A percentile compares a stretch with the other conserved stretches of the same genome.
Evolutionary conservation across 1,140 invertebrate genomes (phyloP).

Genomic region (Rhopalosiphum maidis): DNA sequence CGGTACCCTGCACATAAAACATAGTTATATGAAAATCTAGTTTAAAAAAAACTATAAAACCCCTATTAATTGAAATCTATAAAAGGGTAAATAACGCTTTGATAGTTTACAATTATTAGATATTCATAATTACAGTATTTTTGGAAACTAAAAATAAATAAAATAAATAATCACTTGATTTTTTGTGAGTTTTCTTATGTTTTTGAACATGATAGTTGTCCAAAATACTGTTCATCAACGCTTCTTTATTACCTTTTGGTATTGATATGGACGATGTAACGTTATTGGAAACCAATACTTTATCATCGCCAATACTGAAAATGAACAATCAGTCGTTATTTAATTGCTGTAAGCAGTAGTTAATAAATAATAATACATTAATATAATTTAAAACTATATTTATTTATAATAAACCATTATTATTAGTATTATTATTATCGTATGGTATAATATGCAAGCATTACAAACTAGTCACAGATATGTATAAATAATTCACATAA

Average conservation of each 20-base stretch:
- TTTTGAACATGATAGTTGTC: conserved; percentile 68
- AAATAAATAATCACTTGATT: conserved; percentile 27
- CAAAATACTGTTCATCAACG: conserved; percentile 76
- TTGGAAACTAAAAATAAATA: background rate
- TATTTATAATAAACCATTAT: background rate
- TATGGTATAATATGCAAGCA: too few species aligned
- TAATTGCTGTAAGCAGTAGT: background rate
- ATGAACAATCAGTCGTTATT: background rate
- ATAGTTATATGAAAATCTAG: background rate
- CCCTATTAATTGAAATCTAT: too few species aligned
- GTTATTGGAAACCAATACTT: conserved; percentile 58
- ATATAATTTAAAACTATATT: background rate
- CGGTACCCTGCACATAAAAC: conserved; percentile 64
- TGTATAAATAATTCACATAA: too few species aligned
- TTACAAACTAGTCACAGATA: too few species aligned
- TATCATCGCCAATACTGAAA: conserved; percentile 4
- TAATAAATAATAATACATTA: background rate
- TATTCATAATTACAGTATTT: background rate
- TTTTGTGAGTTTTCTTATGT: conserved; percentile 45
- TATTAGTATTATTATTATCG: background rate
- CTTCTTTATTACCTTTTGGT: conserved; percentile 74
- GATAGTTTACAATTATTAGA: too few species aligned
- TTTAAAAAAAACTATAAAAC: background rate
- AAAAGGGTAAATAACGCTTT: too few species aligned
- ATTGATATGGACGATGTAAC: conserved; percentile 66